A percentile compares a stretch with the other conserved stretches of the same genome.
phyloP scores from a whole-genome alignment of 2,888 invertebrate species.

The Tanypteryx hageni region DNA sequence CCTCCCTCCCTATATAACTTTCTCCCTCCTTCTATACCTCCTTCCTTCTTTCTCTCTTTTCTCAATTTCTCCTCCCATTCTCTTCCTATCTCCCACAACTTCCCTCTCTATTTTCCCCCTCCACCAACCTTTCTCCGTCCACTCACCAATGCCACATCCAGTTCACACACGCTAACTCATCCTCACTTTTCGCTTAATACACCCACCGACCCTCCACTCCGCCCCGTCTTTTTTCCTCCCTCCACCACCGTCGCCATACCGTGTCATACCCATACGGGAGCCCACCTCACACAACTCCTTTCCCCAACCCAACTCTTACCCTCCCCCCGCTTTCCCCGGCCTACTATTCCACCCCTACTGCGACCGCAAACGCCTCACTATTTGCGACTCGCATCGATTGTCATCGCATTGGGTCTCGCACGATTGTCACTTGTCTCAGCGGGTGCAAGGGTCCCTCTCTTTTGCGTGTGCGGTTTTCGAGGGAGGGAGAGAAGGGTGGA shows the following conservation, averaged over 20 bases:
- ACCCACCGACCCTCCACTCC: too few species aligned
- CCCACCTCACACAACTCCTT: not conserved
- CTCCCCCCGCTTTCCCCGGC: not conserved
- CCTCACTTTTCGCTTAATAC: too few species aligned
- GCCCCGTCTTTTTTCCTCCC: too few species aligned
- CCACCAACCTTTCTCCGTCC: not conserved
- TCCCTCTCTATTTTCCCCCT: not conserved
- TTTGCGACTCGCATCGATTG: conserved; percentile 48
- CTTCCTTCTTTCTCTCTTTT: not conserved
- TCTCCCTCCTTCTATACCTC: not conserved
- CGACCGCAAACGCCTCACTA: conserved; percentile 31
- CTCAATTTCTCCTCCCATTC: not conserved
- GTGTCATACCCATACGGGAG: too few species aligned
- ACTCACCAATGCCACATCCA: not conserved
- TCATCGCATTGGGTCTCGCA: not conserved
- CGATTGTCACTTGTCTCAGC: conserved; percentile 7
- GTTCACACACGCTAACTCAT: not conserved
- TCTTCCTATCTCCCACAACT: not conserved
- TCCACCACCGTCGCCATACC: too few species aligned
- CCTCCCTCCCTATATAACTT: too few species aligned
- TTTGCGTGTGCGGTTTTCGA: conserved; percentile 35
- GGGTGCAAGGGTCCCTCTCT: not conserved
- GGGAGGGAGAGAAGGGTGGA: not conserved
- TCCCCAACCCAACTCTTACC: not conserved
- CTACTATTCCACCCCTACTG: not conserved